Evolutionary conservation across 92 coral and sea anemone species (phyloP), one percentile per base, ranked within the genome.

Genomic region (Palythoa grandiflora): DNA sequence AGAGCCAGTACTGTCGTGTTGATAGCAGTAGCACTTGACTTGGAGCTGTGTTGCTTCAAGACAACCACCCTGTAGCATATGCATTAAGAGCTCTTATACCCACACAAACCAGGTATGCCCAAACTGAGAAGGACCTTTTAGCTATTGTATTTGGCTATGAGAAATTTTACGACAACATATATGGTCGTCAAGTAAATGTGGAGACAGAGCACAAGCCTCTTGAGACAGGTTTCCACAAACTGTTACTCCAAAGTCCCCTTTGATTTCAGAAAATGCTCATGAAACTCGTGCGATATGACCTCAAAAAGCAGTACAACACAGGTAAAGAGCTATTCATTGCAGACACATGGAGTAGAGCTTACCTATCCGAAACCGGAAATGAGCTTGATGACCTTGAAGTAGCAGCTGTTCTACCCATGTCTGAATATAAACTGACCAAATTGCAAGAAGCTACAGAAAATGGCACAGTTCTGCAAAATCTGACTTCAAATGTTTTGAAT

Each of bases 241-340:
- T 81, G 1, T 76, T 78, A 16, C 78, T 51, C 73, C 78, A 86
- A 78, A 68, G 85, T 20, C 87, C 90, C 13, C 73, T 77, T 57
- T 57, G 90, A 51, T 71, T 88, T 5, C 87, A 88, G 57, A 78
- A 71, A 40, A 88, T 88, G 90, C 68, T 88, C 85, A 83, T 88
- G 50, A 78, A 83, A 50, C 78, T 79, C 21, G 73, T 75, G 78
- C 78, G 74, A 13, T 87, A 79, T 39, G 86, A 79, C 61, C 77
- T 88, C 1, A 50, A 76, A 36, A 47, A 68, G 47, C 21, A 17
- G 44, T 79, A 68, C 76, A 88, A 79, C 79, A 52, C n/a, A n/a
- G 87, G 90, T 55, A 80, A 78, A 68, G 66, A 59, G 44, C 72
- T 88, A 35, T 40, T 57, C 38, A 76, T 78, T 71, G 90, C 90